phyloP scores from a whole-genome alignment of 2,888 invertebrate species.

The Ormyrus thymus region DNA sequence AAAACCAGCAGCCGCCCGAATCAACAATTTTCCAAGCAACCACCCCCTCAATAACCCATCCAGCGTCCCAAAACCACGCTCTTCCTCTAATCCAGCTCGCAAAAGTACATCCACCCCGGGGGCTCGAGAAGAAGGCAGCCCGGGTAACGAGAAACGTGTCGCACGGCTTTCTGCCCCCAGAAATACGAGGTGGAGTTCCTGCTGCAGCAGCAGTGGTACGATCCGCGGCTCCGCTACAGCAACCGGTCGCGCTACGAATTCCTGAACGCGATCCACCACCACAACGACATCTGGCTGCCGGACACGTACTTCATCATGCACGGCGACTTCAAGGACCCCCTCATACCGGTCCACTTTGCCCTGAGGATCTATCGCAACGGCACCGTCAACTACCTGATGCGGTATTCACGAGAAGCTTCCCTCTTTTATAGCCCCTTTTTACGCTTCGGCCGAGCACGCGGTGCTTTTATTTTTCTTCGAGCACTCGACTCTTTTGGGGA shows the following conservation, averaged over 20 bases:
- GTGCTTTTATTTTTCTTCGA: too few relatives aligned
- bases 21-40: too few relatives aligned
- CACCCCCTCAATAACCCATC: too few relatives aligned
- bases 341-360: conserved; percentile 94
- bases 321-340: conserved; percentile 95
- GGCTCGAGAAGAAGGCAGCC: too few relatives aligned
- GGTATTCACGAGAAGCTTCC: conserved; percentile 75
- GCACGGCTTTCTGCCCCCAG: conserved; percentile 77
- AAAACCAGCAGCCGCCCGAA: too few relatives aligned
- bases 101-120: too few relatives aligned
- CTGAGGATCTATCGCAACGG: conserved; percentile 94
- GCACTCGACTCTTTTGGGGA: too few relatives aligned
- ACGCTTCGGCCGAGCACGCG: too few relatives aligned
- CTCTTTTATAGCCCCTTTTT: not conserved
- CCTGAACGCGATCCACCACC: conserved; percentile 94
- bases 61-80: too few relatives aligned
- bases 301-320: conserved; percentile 98
- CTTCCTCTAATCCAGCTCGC: too few relatives aligned
- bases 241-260: conserved; percentile 92
- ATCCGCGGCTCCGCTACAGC: conserved; percentile 90
- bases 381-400: conserved; percentile 95
- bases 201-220: conserved; percentile 95
- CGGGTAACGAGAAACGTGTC: too few relatives aligned
- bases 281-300: conserved; percentile 94
- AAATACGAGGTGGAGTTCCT: conserved; percentile 98